Conservation (phyloP, 2,113 vertebrate genomes). For the Urocynchramus pylzowi region DNA sequence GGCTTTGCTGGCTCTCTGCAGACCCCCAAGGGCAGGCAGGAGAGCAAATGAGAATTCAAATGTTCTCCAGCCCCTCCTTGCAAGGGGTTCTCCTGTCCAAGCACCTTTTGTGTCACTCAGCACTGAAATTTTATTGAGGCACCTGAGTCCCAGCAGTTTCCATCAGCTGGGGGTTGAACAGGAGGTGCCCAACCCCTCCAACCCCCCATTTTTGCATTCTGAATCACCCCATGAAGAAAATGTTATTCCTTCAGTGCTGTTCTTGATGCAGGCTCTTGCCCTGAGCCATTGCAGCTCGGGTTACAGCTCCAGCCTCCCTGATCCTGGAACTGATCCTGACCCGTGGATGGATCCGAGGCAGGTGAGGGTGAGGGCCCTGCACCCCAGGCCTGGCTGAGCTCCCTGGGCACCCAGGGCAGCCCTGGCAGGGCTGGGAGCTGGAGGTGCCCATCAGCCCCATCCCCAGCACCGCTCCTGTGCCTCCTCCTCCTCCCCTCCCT, state of each 20-base stretch:
- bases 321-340: not conserved
- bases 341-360: not conserved
- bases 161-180: accelerated
- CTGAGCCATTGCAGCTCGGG: not conserved
- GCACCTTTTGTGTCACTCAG: not conserved
- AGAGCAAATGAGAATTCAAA: not conserved
- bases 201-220: not conserved
- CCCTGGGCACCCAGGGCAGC: accelerated
- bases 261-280: not conserved
- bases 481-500: not conserved
- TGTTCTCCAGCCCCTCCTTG: not conserved
- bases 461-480: not conserved
- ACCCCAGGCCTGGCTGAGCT: not conserved
- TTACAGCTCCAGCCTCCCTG: not conserved
- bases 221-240: not conserved
- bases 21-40: not conserved
- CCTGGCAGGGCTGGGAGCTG: not conserved
- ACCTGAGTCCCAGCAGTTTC: not conserved
- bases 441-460: not conserved
- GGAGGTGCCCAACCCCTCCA: not conserved
- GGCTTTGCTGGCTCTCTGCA: not conserved
- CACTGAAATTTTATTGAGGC: not conserved
- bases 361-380: not conserved
- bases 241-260: not conserved
- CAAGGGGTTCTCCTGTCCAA: not conserved